These are phyloP conservation scores for Dromaius novaehollandiae DNA, from an alignment of 2,113 vertebrate genomes.

Conservation along the genomic window DNA sequence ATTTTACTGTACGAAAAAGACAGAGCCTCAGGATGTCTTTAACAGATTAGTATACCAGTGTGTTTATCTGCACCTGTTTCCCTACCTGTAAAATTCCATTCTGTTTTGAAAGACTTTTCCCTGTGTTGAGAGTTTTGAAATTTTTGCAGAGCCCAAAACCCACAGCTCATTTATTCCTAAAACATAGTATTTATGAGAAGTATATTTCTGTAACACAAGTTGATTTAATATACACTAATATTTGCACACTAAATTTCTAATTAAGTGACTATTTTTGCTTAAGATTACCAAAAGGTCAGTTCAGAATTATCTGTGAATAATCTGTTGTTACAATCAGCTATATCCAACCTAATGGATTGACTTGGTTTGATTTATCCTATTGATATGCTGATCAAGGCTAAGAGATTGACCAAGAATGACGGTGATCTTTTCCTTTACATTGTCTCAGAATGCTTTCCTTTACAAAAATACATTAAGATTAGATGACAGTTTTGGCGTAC, in stretches of 20 bases:
- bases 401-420: neutral
- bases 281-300: neutral
- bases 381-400: neutral
- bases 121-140: neutral
- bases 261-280: neutral
- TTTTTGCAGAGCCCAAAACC: neutral
- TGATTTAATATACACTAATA: neutral
- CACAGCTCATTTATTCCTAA: neutral
- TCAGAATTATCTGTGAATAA: neutral
- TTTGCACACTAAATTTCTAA: neutral
- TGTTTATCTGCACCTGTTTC: neutral
- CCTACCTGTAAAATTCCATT: neutral
- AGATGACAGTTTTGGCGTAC: neutral
- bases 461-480: neutral
- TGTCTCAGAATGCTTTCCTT: neutral
- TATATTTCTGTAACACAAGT: neutral
- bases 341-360: neutral
- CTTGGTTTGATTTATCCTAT: neutral
- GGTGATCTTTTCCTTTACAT: neutral
- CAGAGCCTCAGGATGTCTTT: neutral
- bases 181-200: neutral
- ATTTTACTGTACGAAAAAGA: neutral
- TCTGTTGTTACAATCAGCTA: neutral
- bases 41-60: accelerated
- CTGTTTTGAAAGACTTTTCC: neutral